These are phyloP conservation scores for Pollenia labialis DNA, from an alignment of 2,888 invertebrate genomes.

Conservation along the genomic window DNA sequence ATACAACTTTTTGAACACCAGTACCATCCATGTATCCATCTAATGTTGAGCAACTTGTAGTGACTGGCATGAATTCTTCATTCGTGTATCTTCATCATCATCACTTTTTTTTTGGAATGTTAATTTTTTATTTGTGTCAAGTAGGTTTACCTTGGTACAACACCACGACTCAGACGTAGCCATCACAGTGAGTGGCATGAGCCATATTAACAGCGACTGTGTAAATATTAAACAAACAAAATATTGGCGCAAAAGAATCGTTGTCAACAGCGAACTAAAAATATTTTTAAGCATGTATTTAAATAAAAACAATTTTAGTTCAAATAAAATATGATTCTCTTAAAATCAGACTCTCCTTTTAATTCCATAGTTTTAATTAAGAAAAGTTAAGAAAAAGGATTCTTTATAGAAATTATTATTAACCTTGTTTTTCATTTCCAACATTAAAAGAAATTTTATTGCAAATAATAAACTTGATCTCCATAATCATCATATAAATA, in stretches of 20 bases:
- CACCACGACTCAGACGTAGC: slow-evolving; percentile 43
- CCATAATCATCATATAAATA: too few relatives aligned
- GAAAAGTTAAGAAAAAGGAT: too few relatives aligned
- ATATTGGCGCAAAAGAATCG: slow-evolving; percentile 13
- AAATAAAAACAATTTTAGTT: too few relatives aligned
- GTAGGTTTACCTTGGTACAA: slow-evolving; percentile 69
- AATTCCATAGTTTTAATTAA: too few relatives aligned
- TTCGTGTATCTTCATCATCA: slow-evolving; percentile 61
- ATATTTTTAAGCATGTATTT: background rate
- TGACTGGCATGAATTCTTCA: slow-evolving; percentile 75
- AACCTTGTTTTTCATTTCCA: too few relatives aligned
- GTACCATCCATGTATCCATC: slow-evolving; percentile 23
- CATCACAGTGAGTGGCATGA: slow-evolving; percentile 11
- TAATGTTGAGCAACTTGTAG: slow-evolving; percentile 58
- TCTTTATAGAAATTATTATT: too few relatives aligned
- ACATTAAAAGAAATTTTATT: too few relatives aligned
- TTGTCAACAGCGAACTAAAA: slow-evolving; percentile 3
- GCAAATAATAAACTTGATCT: too few relatives aligned
- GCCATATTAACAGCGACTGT: slow-evolving; percentile 6
- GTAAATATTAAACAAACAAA: background rate
- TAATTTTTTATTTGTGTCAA: slow-evolving; percentile 67
- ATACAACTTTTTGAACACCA: slow-evolving; percentile 29
- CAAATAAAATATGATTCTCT: too few relatives aligned
- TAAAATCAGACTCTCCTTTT: too few relatives aligned
- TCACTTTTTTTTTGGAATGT: slow-evolving; percentile 62